Percentiles rank a stretch among this genome's conserved stretches.
Evolutionary conservation across 2,888 invertebrate species (phyloP).

Genomic region (Lacanobia wlatinum): DNA sequence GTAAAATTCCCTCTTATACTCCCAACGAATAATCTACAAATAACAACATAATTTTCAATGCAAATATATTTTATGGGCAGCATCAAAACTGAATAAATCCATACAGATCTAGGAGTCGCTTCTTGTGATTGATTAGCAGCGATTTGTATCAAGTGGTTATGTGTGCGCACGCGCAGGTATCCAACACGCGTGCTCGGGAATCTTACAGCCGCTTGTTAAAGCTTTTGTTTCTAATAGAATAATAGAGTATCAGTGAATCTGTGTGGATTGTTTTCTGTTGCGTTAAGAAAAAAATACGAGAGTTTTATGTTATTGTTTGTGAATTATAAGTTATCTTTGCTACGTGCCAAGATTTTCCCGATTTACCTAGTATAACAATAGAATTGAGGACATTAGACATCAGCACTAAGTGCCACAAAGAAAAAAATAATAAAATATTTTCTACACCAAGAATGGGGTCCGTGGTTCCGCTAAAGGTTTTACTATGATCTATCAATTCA

Average conservation of each 20-base stretch:
- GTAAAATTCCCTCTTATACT: background rate
- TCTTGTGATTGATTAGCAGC: conserved; percentile 63
- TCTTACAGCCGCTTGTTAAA: conserved; percentile 36
- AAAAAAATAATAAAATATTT: background rate
- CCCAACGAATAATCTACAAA: background rate
- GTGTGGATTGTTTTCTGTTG: background rate
- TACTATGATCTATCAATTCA: conserved; percentile 31
- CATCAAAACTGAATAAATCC: conserved; percentile 49
- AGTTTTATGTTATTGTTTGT: too few relatives aligned
- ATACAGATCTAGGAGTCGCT: conserved; percentile 30
- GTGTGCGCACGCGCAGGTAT: conserved; percentile 63
- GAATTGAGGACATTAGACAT: too few relatives aligned
- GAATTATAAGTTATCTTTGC: too few relatives aligned
- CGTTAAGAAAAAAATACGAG: background rate
- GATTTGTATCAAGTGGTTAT: conserved; percentile 63
- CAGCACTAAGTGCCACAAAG: background rate
- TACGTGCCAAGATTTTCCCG: too few relatives aligned
- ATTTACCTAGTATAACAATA: too few relatives aligned
- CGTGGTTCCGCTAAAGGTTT: conserved; percentile 31
- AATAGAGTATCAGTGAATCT: conserved; percentile 10
- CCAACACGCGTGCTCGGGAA: conserved; percentile 58
- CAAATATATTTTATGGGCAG: conserved; percentile 5
- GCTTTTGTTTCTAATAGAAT: conserved; percentile 27
- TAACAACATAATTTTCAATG: conserved; percentile 3
- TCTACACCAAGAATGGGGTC: conserved; percentile 38